Percentiles rank a stretch among this genome's conserved stretches.
These are phyloP conservation scores for Helobdella robusta DNA, from an alignment of 2,888 invertebrate genomes.

Conservation along the genomic window DNA sequence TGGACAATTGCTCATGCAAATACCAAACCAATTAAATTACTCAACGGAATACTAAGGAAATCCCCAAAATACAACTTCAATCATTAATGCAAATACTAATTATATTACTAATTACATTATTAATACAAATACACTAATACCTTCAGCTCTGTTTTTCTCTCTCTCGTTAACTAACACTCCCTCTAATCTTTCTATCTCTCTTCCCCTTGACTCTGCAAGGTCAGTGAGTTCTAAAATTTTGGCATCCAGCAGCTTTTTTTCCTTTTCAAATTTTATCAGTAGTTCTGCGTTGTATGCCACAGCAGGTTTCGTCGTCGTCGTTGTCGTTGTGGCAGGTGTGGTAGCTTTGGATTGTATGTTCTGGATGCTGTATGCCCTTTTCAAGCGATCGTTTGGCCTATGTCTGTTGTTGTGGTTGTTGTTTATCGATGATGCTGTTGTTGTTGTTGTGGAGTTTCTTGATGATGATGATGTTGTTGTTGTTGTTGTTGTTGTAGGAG, in stretches of 20 bases:
- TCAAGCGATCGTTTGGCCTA: constrained; percentile 39
- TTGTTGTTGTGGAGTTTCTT: too few species aligned
- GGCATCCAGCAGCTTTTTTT: constrained; percentile 47
- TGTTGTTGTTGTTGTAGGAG: too few species aligned
- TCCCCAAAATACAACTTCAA: too few species aligned
- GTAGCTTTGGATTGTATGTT: constrained; percentile 1
- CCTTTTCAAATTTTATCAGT: constrained; percentile 48
- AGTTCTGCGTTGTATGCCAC: constrained; percentile 49
- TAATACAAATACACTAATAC: too few species aligned
- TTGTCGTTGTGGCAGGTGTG: neutral
- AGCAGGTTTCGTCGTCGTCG: constrained; percentile 31
- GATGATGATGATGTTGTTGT: too few species aligned
- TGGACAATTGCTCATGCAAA: too few species aligned
- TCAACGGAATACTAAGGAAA: too few species aligned
- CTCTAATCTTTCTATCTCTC: constrained; percentile 25
- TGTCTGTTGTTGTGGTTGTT: constrained; percentile 30
- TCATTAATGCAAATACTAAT: too few species aligned
- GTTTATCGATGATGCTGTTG: constrained; percentile 41
- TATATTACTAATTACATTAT: too few species aligned
- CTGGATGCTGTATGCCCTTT: neutral
- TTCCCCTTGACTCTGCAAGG: constrained; percentile 36
- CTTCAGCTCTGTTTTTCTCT: constrained; percentile 2
- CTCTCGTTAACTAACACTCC: constrained; percentile 18
- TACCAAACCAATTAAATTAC: too few species aligned
- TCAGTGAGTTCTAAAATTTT: constrained; percentile 50